Conservation (phyloP, 2,888 invertebrate species). For the Melieria picta region DNA sequence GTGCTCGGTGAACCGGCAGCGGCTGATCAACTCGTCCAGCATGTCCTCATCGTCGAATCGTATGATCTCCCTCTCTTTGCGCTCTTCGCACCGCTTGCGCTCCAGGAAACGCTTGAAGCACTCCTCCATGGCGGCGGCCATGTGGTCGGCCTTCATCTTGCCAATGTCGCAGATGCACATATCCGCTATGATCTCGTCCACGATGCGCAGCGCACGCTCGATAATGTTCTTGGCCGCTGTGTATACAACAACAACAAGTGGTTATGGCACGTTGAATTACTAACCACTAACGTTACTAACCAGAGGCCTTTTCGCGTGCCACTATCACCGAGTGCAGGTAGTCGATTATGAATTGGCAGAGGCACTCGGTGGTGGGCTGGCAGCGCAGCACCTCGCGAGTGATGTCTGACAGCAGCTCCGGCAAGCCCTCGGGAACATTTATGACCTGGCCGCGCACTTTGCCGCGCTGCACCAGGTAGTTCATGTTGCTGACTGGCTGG, state of each 20-base stretch:
- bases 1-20: constrained; percentile 56
- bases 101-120: constrained; percentile 59
- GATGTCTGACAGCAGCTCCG: constrained; percentile 78
- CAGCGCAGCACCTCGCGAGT: constrained; percentile 78
- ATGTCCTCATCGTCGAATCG: constrained; percentile 56
- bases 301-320: constrained; percentile 69
- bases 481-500: constrained; percentile 47
- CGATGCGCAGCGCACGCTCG: constrained; percentile 54
- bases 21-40: constrained; percentile 56
- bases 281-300: too few relatives aligned
- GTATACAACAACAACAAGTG: background rate
- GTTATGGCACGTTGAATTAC: too few relatives aligned
- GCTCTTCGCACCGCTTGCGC: constrained; percentile 51
- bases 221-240: constrained; percentile 56
- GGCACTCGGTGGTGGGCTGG: constrained; percentile 70
- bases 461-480: constrained; percentile 59
- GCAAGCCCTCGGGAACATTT: constrained; percentile 73
- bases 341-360: constrained; percentile 75
- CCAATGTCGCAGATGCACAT: constrained; percentile 57
- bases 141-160: constrained; percentile 52
- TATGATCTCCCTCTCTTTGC: constrained; percentile 48
- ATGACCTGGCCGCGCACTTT: constrained; percentile 56
- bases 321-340: constrained; percentile 75
- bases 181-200: constrained; percentile 58
- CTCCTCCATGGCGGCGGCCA: constrained; percentile 57